Evolutionary conservation across 2,113 vertebrate genomes (phyloP), one percentile per base, ranked within the genome.

Genomic region (Triplophysa dalaica): DNA sequence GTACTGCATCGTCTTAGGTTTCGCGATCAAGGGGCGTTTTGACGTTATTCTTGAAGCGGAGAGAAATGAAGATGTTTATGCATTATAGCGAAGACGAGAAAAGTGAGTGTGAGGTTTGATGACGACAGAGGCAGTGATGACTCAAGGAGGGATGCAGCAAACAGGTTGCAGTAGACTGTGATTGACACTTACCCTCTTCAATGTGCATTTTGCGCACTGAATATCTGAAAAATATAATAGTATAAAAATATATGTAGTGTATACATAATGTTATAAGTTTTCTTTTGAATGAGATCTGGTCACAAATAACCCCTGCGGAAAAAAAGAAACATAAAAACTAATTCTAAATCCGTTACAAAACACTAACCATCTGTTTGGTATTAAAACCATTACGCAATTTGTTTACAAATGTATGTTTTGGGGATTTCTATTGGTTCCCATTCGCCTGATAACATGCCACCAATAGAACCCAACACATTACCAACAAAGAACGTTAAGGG

Each of bases 131-230:
- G 54, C 64, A 78, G 24, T 72, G 81, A 82, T 78, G 81, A 82
- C 69, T 82, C 81, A 78, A 82, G 50, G 50, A 24, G 3, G 54
- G 70, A 78, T 82, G 81, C 81, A 82, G 81, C 81, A 82, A 82
- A 82, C 81, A 82, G 77, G 76, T 79, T 82, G 81, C 81, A 82
- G 81, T 67, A 63, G 52, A 62, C 54, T 69, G 62, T 52, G 76
- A 73, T 81, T 81, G 79, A 74, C 79, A 67, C 33, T 45, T 66
- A 67, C 16, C 33, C 38, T 9, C 50, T 74, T 65, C 33, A n/a
- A 24, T 72, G 10, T 14, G 45, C 14, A 12, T 45, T 38, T 70
- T 54, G 1, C 29, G 19, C 17, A 54, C 38, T n/a, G 50, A 72
- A 63, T 60, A 19, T 45, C 4, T 38, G 21, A 8, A 50, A 72